Evolutionary conservation across 2,113 vertebrate genomes (phyloP).

Genomic region (Lasiurus borealis): DNA sequence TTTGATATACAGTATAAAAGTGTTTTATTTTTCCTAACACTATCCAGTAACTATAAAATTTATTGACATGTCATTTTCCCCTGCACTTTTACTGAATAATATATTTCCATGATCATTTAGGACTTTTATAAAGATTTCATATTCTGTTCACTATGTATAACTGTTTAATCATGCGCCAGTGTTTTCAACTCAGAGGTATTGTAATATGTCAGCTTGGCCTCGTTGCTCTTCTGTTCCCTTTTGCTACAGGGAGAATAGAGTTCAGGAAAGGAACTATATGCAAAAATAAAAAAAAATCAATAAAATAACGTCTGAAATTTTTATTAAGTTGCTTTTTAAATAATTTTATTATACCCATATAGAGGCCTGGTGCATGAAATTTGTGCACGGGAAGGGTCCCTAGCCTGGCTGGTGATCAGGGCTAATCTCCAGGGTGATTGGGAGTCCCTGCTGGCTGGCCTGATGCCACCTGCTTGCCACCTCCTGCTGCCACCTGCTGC

Average conservation of each 20-base stretch:
- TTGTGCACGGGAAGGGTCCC: too few relatives aligned
- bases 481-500: too few relatives aligned
- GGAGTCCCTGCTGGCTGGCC: too few relatives aligned
- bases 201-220: not conserved
- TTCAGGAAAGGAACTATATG: fast-evolving
- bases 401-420: too few relatives aligned
- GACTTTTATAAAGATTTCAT: not conserved
- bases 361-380: too few relatives aligned
- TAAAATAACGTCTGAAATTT: not conserved
- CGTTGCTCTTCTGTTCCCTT: not conserved
- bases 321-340: not conserved
- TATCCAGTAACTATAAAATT: not conserved
- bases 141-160: not conserved
- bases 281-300: not conserved
- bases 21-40: not conserved
- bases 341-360: not conserved
- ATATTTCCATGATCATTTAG: not conserved
- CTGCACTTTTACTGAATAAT: not conserved
- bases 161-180: not conserved
- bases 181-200: not conserved
- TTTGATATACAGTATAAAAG: not conserved
- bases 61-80: not conserved
- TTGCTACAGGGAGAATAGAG: not conserved
- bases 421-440: too few relatives aligned
- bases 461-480: too few relatives aligned